Conservation (phyloP, 2,113 vertebrate species). For the Machaerirhynchus nigripectus region DNA sequence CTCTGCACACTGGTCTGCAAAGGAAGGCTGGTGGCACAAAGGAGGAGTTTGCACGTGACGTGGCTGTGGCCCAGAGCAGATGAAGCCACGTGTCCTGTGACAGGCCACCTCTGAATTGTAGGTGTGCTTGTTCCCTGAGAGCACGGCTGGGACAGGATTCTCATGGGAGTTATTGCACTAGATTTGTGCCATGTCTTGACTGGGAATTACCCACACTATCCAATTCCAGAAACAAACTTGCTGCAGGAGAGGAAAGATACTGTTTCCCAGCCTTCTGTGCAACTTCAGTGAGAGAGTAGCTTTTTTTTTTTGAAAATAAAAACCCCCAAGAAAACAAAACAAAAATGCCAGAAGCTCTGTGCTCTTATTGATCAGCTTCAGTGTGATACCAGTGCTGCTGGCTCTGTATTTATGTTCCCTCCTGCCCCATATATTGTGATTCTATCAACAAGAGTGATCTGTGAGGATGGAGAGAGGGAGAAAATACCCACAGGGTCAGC, state of each 20-base stretch:
- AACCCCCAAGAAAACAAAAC: background rate
- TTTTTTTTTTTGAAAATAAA: background rate
- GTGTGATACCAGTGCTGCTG: background rate
- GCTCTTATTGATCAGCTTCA: background rate
- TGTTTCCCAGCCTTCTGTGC: background rate
- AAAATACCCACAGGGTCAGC: background rate
- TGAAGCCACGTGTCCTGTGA: background rate
- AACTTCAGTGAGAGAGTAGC: background rate
- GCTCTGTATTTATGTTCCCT: background rate
- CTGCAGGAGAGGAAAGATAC: background rate
- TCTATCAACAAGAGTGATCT: background rate
- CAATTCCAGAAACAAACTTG: background rate
- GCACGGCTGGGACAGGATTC: background rate
- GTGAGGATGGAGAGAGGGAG: background rate
- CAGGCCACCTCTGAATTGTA: fast-evolving
- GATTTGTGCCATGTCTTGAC: background rate
- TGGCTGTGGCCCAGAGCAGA: background rate
- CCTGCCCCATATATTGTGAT: background rate
- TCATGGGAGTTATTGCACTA: background rate
- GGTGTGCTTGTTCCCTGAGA: background rate
- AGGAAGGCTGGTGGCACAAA: background rate
- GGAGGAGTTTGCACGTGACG: fast-evolving
- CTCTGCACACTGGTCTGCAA: background rate
- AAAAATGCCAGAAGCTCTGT: background rate
- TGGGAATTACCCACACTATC: background rate